Base-by-base conservation (phyloP, 2,113 vertebrate species). In the Perccottus glenii region DNA sequence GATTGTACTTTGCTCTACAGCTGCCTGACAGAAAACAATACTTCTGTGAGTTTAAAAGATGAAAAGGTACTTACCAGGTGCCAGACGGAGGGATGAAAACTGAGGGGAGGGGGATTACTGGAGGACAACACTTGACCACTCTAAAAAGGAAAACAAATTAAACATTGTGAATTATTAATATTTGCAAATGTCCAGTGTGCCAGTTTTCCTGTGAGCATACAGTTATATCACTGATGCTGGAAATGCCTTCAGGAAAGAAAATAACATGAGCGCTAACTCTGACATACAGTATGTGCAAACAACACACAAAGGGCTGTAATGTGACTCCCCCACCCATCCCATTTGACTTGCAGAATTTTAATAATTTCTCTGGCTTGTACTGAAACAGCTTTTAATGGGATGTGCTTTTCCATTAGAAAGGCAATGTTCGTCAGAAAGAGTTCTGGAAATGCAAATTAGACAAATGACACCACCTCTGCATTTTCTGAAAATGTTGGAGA, bases 41-140 rank as follows among this genome's bases (percentile, higher is more conserved):
- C 1, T 19, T 19, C n/a, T 50, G 16, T 56, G 59, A 72, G 59
- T 60, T 77, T 48, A 19, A 55, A 45, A 61, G 47, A 64, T 59
- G 0, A 40, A 66, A 65, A 43, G 3, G 73, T 73, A 82, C 88
- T 90, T 82, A 90, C 90, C 86, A 56, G 83, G 78, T 74, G 67
- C 75, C 70, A 61, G 64, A 86, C 69, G 68, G 61, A 78, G 67
- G 55, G 61, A 68, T 68, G 70, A 70, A 68, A 65, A 70, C 70
- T 55, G 62, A 76, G 73, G 77, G 88, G 58, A 61, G 59, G 86
- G 82, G 72, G 56, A 36, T 77, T 75, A 58, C 80, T 61, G 82
- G 77, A 81, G 69, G 84, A 89, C 64, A 77, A 70, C 83, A 77
- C 77, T 57, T 55, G 73, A 63, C 71, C 75, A 61, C 78, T 90